A percentile compares a stretch with the other conserved stretches of the same genome.
Conservation (phyloP, 2,888 invertebrate species). For the Diarsia rubi region DNA sequence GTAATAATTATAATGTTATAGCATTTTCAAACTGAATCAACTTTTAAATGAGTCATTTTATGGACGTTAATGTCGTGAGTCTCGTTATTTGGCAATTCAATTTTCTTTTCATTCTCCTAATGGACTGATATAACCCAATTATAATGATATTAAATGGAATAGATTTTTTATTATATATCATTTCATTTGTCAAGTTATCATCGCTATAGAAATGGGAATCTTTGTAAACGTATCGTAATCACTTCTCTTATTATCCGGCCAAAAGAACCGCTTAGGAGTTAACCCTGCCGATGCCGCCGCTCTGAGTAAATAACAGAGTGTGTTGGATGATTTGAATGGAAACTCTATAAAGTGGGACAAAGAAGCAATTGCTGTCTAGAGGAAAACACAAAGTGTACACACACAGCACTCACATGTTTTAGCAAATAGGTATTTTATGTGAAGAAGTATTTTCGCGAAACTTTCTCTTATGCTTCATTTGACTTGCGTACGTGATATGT, state of each 20-base stretch:
- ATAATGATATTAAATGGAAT: constrained; percentile 71
- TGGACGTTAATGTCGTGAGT: constrained; percentile 42
- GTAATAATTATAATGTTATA: constrained; percentile 54
- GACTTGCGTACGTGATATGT: constrained; percentile 14
- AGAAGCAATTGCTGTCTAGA: constrained; percentile 44
- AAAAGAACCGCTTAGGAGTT: constrained; percentile 39
- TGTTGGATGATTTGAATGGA: constrained; percentile 50
- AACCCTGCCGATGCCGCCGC: constrained; percentile 15
- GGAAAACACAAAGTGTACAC: constrained; percentile 39
- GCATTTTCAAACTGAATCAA: constrained; percentile 43
- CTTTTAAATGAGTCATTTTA: constrained; percentile 21
- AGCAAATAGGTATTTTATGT: constrained; percentile 38
- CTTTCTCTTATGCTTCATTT: constrained; percentile 39
- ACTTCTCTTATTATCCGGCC: constrained; percentile 28
- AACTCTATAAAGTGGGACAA: constrained; percentile 52
- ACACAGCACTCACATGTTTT: constrained; percentile 27
- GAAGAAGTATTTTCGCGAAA: constrained; percentile 30
- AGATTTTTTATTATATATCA: constrained; percentile 60
- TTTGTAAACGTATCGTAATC: constrained; percentile 48
- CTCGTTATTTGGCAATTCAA: constrained; percentile 74
- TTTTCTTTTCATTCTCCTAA: constrained; percentile 75
- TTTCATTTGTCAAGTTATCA: constrained; percentile 67
- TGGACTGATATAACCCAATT: constrained; percentile 77
- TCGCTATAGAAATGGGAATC: constrained; percentile 64
- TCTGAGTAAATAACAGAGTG: constrained; percentile 48